Evolutionary conservation across 2,888 invertebrate genomes (phyloP).

Genomic region (Graphium colonna): DNA sequence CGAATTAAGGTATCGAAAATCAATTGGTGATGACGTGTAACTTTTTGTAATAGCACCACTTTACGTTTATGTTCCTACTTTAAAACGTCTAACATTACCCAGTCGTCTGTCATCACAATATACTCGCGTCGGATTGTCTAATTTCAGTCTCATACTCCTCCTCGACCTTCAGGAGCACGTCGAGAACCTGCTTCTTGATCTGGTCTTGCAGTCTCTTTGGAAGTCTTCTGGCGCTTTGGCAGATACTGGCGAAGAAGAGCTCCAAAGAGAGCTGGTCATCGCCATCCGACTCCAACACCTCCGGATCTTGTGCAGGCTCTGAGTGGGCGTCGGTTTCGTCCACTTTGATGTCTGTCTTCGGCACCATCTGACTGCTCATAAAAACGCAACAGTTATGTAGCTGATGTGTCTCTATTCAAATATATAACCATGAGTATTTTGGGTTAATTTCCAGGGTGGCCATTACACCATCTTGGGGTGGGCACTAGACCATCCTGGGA

Average conservation of each 20-base stretch:
- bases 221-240: constrained; percentile 61
- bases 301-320: constrained; percentile 41
- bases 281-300: constrained; percentile 45
- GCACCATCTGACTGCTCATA: constrained; percentile 44
- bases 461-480: too few relatives aligned
- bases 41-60: too few relatives aligned
- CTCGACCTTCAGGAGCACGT: constrained; percentile 56
- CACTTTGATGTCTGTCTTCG: constrained; percentile 45
- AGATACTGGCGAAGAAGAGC: constrained; percentile 70
- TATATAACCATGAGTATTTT: too few relatives aligned
- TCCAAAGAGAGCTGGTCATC: constrained; percentile 55
- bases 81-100: too few relatives aligned
- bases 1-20: too few relatives aligned
- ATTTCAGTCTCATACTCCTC: constrained; percentile 50
- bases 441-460: too few relatives aligned
- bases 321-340: constrained; percentile 50
- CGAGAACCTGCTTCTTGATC: constrained; percentile 59
- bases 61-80: too few relatives aligned
- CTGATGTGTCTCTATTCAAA: too few relatives aligned
- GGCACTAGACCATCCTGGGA: too few relatives aligned
- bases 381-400: not conserved
- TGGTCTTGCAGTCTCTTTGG: constrained; percentile 49
- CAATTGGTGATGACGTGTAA: too few relatives aligned
- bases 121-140: not conserved
- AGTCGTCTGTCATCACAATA: too few relatives aligned